Base-by-base conservation (phyloP, 2,888 invertebrate genomes). In the Patella depressa region DNA sequence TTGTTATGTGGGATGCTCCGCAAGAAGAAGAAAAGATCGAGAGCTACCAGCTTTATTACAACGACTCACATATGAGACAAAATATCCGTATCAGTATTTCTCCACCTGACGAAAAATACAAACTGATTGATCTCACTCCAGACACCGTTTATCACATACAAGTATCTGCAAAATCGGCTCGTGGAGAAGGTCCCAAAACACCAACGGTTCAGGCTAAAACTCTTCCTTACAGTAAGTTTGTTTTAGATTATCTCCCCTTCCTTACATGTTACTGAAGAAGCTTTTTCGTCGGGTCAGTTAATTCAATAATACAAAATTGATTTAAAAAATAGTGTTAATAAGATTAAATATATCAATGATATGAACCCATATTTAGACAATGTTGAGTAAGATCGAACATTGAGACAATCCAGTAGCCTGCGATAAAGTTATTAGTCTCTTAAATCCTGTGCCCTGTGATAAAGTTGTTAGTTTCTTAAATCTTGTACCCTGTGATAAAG, bases 91-190 rank as follows among this genome's bases (percentile, higher is more conserved):
- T 89, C 70, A 88, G 85, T 65, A 88, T 91, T 57, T 78, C 83
- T 9, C 89, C 90, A 2, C 87, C 89, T 2, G 83, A 85, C 3
- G 83, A 84, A 53, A 84, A 80, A 53, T 98, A 97, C 93, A 96
- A 95, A 34, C 94, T 99, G 87, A 95, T 95, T 86, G 96, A 96
- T 77, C 94, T 99, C 71, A 97, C 97, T 91, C 98, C 99, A 55
- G 97, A 98, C 93, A 98, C 98, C 15, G 93, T 97, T 86, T 99
- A 99, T 94, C 97, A 97, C 93, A 96, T 99, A 89, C 98, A 98
- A 96, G 93, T 99, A 87, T 97, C 98, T 17, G 99, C 98, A 79
- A 94, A 96, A 85, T 98, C 97, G 19, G 95, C 93, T 96, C 83
- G 85, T 17, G 99, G 98, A 15, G 98, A 97, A 92, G 98, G 98